phyloP scores from a whole-genome alignment of 2,113 vertebrate species.

The Romanogobio albipinnatus region DNA sequence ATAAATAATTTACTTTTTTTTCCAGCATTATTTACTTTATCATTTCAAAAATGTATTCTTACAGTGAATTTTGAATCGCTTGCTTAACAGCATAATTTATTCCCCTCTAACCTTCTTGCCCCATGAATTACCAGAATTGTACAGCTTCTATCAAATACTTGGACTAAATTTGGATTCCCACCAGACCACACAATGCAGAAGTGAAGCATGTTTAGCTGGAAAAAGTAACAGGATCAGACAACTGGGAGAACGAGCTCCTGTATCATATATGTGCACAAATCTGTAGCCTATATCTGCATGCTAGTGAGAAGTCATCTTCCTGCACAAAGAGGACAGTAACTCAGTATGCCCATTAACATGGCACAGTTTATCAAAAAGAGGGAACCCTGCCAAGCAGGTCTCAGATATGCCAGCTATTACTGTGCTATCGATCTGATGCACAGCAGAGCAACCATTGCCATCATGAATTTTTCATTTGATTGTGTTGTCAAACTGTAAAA shows the following conservation, averaged over 20 bases:
- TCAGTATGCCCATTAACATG: slow-evolving; percentile 68
- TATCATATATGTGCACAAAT: background rate
- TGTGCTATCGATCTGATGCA: slow-evolving; percentile 71
- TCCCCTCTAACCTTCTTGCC: background rate
- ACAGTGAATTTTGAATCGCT: background rate
- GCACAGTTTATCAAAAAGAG: slow-evolving; percentile 55
- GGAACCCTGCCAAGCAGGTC: slow-evolving; percentile 56
- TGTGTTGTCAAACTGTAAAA: slow-evolving; percentile 60
- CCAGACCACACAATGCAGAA: slow-evolving; percentile 18
- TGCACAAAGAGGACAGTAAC: slow-evolving; percentile 65
- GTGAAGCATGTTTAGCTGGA: background rate
- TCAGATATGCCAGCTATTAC: slow-evolving; percentile 69
- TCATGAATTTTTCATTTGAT: slow-evolving; percentile 75
- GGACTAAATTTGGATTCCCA: slow-evolving; percentile 24
- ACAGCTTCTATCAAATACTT: slow-evolving; percentile 22
- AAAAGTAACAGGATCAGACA: slow-evolving; percentile 59
- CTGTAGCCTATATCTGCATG: slow-evolving; percentile 15
- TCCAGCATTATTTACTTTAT: background rate
- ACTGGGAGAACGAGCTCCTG: slow-evolving; percentile 52
- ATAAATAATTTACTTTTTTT: background rate
- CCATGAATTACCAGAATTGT: slow-evolving; percentile 3
- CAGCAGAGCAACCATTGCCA: slow-evolving; percentile 50
- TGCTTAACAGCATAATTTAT: background rate
- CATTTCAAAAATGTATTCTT: background rate
- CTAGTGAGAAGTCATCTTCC: slow-evolving; percentile 6